Evolutionary conservation across 2,797 vertebrate genomes (phyloP), one percentile per base, ranked within the genome.

Genomic region (Eulemur albifrons): DNA sequence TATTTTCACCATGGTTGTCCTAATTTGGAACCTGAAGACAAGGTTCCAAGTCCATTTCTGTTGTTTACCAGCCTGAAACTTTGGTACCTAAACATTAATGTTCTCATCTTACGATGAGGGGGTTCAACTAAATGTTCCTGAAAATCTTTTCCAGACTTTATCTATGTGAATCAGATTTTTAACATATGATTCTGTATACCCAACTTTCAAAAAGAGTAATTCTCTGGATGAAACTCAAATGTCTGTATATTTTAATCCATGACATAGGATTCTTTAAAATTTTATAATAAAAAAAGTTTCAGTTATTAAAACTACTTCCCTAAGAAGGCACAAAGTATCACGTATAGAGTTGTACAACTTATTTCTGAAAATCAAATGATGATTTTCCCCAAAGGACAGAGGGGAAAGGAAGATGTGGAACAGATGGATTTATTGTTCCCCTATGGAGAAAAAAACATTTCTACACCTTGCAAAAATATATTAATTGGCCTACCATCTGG

Each of bases 401-500:
- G 69, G 35, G 57, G 38, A 80, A 90, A 93, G 40, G 91, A 96
- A 94, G 88, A 95, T 82, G 79, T 61, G 75, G 14, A 91, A 69
- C 97, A 97, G 96, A 97, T 94, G 96, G 95, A 86, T 45, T 97
- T 94, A 96, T 83, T 97, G 96, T 95, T 79, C 90, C 85, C 92
- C 96, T 72, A 92, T 85, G 76, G 81, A 97, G 96, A n/a, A 65
- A 81, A 93, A 97, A 96, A 79, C 63, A 97, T 90, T 92, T 94
- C 94, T 90, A 89, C 96, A 96, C 89, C 97, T 97, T 97, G 94
- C 95, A 96, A 97, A 97, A 97, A 86, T 97, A 93, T 95, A 97
- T 93, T 97, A 97, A 97, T 96, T 96, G 97, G 95, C 86, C 84
- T 94, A 84, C 94, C 97, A 97, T 96, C 97, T 97, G 96, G 96